phyloP scores from a whole-genome alignment of 2,113 vertebrate species.

The Siniperca chuatsi region DNA sequence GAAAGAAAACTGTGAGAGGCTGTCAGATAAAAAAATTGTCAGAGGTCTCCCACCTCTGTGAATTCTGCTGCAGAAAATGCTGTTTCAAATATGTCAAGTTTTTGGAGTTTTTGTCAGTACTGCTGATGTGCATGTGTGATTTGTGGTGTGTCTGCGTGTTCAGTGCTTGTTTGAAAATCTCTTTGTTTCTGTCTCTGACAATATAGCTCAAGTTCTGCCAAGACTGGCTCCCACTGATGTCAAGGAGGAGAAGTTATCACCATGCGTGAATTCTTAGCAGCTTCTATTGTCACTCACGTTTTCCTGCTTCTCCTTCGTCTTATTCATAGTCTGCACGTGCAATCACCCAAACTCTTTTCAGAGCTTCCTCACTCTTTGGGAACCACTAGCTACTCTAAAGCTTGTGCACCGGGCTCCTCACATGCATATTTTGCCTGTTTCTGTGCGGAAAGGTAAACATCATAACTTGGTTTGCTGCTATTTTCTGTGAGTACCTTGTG shows the following conservation, averaged over 20 bases:
- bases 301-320: conserved; percentile 6
- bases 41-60: conserved; percentile 50
- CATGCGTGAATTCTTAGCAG: conserved; percentile 27
- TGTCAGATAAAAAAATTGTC: conserved; percentile 37
- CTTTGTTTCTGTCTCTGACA: conserved; percentile 33
- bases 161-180: background rate
- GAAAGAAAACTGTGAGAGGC: conserved; percentile 23
- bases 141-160: conserved; percentile 11
- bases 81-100: conserved; percentile 40
- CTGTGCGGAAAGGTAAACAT: background rate
- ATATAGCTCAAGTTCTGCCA: conserved; percentile 48
- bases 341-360: background rate
- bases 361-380: background rate
- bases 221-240: conserved; percentile 41
- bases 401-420: conserved; percentile 11
- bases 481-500: conserved; percentile 29
- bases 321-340: background rate
- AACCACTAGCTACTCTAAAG: conserved; percentile 2
- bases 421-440: background rate
- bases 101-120: conserved; percentile 38
- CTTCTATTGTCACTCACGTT: conserved; percentile 12
- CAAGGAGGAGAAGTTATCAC: conserved; percentile 34
- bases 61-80: conserved; percentile 44
- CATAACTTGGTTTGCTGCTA: background rate
- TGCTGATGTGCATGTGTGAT: conserved; percentile 18